phyloP scores from a whole-genome alignment of 2,888 invertebrate genomes.

The Arenicola marina region DNA sequence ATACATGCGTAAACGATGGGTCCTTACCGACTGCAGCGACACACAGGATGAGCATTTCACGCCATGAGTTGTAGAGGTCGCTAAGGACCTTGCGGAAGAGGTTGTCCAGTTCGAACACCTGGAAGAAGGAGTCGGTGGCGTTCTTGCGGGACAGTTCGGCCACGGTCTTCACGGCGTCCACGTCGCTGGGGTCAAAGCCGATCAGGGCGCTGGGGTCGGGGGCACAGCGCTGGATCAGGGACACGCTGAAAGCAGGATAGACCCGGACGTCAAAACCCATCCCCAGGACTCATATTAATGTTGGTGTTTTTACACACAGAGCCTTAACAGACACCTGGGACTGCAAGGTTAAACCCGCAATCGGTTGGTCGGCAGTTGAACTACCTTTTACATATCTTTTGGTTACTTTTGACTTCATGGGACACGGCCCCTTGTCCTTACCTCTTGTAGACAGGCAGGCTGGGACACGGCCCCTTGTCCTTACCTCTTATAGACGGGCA shows the following conservation, averaged over 20 bases:
- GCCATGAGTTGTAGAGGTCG: conserved; percentile 87
- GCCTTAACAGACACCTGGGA: no score
- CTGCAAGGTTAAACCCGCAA: no score
- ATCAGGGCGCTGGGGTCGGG: conserved; percentile 65
- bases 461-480: no score
- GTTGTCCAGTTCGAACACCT: conserved; percentile 84
- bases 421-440: no score
- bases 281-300: no score
- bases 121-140: conserved; percentile 67
- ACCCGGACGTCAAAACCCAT: no score
- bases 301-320: no score
- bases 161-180: neutral
- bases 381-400: no score
- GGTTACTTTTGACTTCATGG: no score
- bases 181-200: neutral
- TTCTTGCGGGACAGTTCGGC: neutral
- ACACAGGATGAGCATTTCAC: conserved; percentile 79
- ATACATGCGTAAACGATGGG: neutral
- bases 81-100: conserved; percentile 84
- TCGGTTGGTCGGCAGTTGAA: no score
- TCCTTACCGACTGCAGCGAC: conserved; percentile 80
- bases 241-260: conserved; percentile 65
- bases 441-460: no score
- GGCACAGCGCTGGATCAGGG: conserved; percentile 85
- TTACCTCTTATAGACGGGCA: no score